phyloP scores from a whole-genome alignment of 30 jellyfish, hydroid and myxozoan species.

The Nemopilema nomurai region DNA sequence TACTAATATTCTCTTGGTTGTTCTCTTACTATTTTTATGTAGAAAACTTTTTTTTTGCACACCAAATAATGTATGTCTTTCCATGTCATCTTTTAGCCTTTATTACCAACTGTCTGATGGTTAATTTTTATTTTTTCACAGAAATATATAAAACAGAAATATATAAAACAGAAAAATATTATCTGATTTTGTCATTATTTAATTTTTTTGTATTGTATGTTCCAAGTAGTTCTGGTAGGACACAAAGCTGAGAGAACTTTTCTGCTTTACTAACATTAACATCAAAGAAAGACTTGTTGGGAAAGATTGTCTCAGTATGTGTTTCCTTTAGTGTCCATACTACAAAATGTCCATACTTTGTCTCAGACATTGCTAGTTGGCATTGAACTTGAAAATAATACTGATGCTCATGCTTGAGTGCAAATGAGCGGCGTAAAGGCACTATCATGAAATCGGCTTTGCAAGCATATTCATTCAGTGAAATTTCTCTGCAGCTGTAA shows the following conservation, averaged over 20 bases:
- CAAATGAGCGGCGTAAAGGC: neutral
- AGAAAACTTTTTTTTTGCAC: neutral
- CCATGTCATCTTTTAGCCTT: neutral
- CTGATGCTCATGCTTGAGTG: neutral
- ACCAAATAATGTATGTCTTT: neutral
- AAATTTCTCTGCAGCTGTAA: conserved; percentile 7
- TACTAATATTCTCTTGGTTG: neutral
- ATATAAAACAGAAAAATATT: neutral
- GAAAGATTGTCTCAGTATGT: conserved; percentile 3
- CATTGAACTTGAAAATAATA: conserved; percentile 18
- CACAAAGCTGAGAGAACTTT: neutral
- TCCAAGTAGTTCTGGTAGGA: conserved; percentile 17
- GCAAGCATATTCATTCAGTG: neutral
- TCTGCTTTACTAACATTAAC: neutral
- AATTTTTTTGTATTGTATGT: neutral
- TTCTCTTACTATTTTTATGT: neutral
- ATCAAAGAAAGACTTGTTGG: neutral
- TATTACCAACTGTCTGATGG: neutral
- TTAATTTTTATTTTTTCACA: neutral
- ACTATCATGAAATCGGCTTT: neutral
- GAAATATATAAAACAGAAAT: neutral
- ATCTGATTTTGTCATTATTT: neutral
- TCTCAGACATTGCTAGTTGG: neutral
- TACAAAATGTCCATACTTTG: neutral
- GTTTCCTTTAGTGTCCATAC: neutral